Conservation (phyloP, 2,888 invertebrate species). For the Oscheius sp. region DNA sequence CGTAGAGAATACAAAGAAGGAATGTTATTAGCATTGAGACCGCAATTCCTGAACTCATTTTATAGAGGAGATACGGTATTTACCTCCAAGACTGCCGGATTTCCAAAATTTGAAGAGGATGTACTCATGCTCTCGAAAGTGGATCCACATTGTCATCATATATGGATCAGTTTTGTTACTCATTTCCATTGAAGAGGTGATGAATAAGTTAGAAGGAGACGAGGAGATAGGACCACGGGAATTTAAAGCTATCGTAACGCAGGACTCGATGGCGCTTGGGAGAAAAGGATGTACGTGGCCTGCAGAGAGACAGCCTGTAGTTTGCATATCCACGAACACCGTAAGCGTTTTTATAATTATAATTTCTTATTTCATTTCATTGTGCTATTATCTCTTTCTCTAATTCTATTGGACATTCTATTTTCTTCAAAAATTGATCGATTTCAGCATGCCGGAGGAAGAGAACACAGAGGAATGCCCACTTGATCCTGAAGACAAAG, state of each 20-base stretch:
- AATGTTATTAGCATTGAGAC: constrained; percentile 62
- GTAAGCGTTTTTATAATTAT: too few species aligned
- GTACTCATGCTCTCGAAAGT: constrained; percentile 64
- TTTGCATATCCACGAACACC: not conserved
- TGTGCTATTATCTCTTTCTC: not conserved
- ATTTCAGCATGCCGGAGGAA: constrained; percentile 15
- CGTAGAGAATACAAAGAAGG: constrained; percentile 62
- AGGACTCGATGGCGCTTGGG: too few species aligned
- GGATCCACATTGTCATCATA: constrained; percentile 54
- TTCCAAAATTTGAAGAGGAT: constrained; percentile 67
- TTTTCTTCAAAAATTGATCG: not conserved
- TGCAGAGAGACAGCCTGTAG: not conserved
- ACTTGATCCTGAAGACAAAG: not conserved
- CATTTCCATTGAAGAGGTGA: constrained; percentile 10
- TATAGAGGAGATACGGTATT: not conserved
- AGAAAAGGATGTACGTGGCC: not conserved
- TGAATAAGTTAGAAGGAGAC: not conserved
- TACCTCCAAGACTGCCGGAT: constrained; percentile 53
- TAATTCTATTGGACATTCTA: not conserved
- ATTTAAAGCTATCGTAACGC: too few species aligned
- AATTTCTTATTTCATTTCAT: not conserved
- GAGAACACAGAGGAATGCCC: not conserved
- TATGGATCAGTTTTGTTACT: constrained; percentile 10
- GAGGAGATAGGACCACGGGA: too few species aligned
- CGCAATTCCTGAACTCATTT: constrained; percentile 51